Evolutionary conservation across 1,140 invertebrate species (phyloP).

Genomic region (Reticulitermes speratus): DNA sequence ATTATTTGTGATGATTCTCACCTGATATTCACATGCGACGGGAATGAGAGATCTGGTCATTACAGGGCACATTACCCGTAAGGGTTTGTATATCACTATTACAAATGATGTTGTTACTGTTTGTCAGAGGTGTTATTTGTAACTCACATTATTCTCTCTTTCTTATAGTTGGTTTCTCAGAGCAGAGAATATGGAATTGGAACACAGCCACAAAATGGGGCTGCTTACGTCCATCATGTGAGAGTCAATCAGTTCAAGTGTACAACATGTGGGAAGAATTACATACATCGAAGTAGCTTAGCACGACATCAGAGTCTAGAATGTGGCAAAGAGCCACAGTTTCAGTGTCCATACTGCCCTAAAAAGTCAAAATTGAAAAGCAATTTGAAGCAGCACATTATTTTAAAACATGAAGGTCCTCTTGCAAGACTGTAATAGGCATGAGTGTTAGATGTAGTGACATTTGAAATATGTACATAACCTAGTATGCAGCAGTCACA

Average conservation of each 20-base stretch:
- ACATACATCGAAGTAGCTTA: slow-evolving; percentile 39
- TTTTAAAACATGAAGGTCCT: slow-evolving; percentile 38
- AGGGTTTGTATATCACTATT: too few relatives aligned
- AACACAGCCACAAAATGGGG: not conserved
- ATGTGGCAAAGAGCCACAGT: slow-evolving; percentile 45
- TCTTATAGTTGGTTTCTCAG: not conserved
- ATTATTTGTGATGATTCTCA: too few relatives aligned
- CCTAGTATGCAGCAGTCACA: too few relatives aligned
- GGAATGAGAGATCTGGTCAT: too few relatives aligned
- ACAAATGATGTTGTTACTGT: not conserved
- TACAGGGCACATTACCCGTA: too few relatives aligned
- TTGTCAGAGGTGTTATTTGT: not conserved
- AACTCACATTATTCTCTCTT: not conserved
- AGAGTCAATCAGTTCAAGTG: slow-evolving; percentile 38
- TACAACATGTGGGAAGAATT: slow-evolving; percentile 40
- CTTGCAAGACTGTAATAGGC: not conserved
- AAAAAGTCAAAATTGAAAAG: slow-evolving; percentile 45
- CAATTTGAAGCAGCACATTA: slow-evolving; percentile 46
- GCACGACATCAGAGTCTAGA: slow-evolving; percentile 41
- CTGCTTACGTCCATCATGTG: not conserved
- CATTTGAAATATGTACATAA: too few relatives aligned
- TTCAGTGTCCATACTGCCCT: slow-evolving; percentile 48
- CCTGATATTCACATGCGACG: too few relatives aligned
- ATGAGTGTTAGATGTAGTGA: not conserved
- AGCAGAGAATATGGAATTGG: not conserved